Evolutionary conservation across 2,888 invertebrate genomes (phyloP).

Genomic region (Norana najaformis): DNA sequence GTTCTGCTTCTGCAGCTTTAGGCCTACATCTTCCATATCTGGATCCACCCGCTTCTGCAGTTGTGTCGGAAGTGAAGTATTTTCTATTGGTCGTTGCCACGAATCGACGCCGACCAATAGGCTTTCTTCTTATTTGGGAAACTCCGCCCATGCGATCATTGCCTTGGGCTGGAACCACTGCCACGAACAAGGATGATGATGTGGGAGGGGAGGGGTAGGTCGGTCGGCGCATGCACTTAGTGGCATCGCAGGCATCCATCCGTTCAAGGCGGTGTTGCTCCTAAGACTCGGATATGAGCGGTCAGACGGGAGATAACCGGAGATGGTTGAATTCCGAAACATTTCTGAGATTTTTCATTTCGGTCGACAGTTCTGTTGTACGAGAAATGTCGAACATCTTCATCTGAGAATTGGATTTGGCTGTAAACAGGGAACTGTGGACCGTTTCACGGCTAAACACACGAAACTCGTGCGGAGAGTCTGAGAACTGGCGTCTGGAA

Average conservation of each 20-base stretch:
- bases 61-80: neutral
- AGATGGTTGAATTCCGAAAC: neutral
- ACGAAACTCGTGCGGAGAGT: no score
- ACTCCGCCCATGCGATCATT: conserved; percentile 13
- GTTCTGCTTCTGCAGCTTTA: no score
- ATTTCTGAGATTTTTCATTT: neutral
- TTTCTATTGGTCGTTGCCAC: neutral
- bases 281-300: neutral
- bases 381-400: no score
- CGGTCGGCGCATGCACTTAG: neutral
- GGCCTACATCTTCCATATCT: neutral
- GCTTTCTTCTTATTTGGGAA: neutral
- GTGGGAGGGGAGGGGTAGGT: neutral
- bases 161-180: neutral
- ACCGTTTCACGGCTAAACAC: neutral
- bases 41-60: neutral
- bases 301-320: neutral
- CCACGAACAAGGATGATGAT: neutral
- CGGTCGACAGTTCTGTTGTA: neutral
- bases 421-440: neutral
- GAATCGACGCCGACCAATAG: neutral
- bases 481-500: no score
- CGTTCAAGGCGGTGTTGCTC: neutral
- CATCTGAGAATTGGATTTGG: neutral
- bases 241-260: neutral